Conservation (phyloP, 2,113 vertebrate species). For the Gopherus evgoodei region DNA sequence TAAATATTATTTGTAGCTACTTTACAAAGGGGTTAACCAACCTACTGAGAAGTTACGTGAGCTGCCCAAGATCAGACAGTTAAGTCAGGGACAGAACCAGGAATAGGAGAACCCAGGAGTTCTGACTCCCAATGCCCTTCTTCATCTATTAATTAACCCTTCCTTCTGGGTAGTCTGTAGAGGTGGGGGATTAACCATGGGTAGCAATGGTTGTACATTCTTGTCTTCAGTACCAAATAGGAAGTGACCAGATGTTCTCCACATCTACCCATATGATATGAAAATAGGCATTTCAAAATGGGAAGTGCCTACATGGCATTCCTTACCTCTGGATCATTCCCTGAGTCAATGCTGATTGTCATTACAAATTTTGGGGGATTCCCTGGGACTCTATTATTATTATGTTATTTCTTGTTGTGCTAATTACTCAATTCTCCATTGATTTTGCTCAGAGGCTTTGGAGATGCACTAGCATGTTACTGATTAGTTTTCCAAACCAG, state of each 20-base stretch:
- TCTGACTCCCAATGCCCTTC: background rate
- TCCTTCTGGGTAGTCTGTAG: background rate
- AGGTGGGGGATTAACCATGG: background rate
- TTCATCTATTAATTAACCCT: background rate
- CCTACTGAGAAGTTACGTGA: rapidly evolving
- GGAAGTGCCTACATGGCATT: background rate
- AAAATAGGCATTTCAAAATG: background rate
- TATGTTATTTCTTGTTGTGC: background rate
- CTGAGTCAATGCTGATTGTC: background rate
- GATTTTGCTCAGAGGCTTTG: background rate
- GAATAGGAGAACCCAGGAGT: no score
- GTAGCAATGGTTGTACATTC: background rate
- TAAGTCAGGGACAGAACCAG: background rate
- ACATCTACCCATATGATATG: background rate
- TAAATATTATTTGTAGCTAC: background rate
- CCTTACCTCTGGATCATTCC: background rate
- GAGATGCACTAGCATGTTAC: background rate
- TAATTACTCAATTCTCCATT: background rate
- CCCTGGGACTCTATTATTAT: background rate
- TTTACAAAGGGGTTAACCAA: rapidly evolving
- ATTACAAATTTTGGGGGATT: background rate
- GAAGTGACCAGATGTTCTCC: background rate
- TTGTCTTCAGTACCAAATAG: background rate
- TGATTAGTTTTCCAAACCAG: background rate
- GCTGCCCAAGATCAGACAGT: no score